These are phyloP conservation scores for Cephus pulcher DNA, from an alignment of 2,888 invertebrate genomes.

Conservation along the genomic window DNA sequence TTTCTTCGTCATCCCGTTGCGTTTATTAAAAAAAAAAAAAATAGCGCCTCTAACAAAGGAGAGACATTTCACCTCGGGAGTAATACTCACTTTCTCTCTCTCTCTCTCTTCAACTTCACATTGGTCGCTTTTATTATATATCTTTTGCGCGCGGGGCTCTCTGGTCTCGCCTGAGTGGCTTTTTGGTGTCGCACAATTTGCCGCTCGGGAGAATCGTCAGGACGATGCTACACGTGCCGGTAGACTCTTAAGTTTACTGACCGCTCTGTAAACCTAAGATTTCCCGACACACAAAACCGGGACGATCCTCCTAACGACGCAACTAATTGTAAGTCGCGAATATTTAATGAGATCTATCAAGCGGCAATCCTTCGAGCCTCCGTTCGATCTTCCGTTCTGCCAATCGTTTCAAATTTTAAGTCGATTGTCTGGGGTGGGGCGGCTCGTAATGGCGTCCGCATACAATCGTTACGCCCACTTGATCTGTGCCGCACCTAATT, in stretches of 20 bases:
- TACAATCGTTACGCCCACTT: too few species aligned
- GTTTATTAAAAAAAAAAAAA: not conserved
- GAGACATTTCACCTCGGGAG: too few species aligned
- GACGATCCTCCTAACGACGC: not conserved
- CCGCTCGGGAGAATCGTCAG: not conserved
- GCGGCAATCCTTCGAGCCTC: too few species aligned
- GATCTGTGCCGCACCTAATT: constrained; percentile 6
- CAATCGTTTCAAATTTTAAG: too few species aligned
- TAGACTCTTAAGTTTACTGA: constrained; percentile 57
- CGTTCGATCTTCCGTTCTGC: too few species aligned
- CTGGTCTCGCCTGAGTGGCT: constrained; percentile 14
- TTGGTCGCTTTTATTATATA: not conserved
- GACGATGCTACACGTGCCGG: constrained; percentile 16
- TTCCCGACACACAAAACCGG: constrained; percentile 34
- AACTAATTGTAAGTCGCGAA: too few species aligned
- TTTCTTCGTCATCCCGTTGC: constrained; percentile 22
- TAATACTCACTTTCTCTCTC: too few species aligned
- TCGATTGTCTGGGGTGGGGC: too few species aligned
- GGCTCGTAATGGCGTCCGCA: too few species aligned
- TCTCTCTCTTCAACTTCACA: too few species aligned
- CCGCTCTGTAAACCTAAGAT: constrained; percentile 60
- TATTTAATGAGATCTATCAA: too few species aligned
- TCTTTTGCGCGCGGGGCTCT: constrained; percentile 1
- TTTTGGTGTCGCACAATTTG: not conserved
- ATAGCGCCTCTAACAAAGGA: too few species aligned